A percentile compares a stretch with the other conserved stretches of the same genome.
These are phyloP conservation scores for Murina feae DNA, from an alignment of 2,113 vertebrate species.

Conservation along the genomic window DNA sequence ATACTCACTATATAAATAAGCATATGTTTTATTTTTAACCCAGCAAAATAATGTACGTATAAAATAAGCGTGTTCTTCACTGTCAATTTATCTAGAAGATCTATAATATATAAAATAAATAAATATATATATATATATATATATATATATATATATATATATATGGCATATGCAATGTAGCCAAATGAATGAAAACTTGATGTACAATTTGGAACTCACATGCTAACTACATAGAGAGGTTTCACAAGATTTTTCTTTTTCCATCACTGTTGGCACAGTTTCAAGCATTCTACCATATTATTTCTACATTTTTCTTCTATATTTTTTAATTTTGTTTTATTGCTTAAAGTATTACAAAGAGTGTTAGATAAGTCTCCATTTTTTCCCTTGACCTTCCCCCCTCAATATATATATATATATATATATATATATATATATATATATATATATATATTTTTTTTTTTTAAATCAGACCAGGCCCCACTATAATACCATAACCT, in stretches of 20 bases:
- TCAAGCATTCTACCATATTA: conserved; percentile 27
- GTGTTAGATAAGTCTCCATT: too few relatives aligned
- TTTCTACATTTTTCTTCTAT: not conserved
- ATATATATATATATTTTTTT: not conserved
- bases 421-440: too few relatives aligned
- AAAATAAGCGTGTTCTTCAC: conserved; percentile 71
- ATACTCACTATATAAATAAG: conserved; percentile 58
- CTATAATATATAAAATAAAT: conserved; percentile 78
- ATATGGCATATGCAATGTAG: conserved; percentile 76
- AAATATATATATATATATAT: conserved; percentile 66
- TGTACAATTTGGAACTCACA: conserved; percentile 60
- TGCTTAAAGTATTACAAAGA: too few relatives aligned
- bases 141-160: too few relatives aligned
- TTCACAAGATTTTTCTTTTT: not conserved
- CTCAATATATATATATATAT: too few relatives aligned
- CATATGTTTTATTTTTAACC: conserved; percentile 75
- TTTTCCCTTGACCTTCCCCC: too few relatives aligned
- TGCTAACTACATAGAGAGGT: conserved; percentile 53
- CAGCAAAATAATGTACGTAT: conserved; percentile 68
- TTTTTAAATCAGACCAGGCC: conserved; percentile 2
- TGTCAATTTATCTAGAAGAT: conserved; percentile 76
- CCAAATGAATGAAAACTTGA: conserved; percentile 75
- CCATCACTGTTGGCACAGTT: conserved; percentile 14
- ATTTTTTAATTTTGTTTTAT: too few relatives aligned
- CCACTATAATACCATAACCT: not conserved